A percentile compares a stretch with the other conserved stretches of the same genome.
phyloP scores from a whole-genome alignment of 2,888 invertebrate species.

The Apeira syringaria region DNA sequence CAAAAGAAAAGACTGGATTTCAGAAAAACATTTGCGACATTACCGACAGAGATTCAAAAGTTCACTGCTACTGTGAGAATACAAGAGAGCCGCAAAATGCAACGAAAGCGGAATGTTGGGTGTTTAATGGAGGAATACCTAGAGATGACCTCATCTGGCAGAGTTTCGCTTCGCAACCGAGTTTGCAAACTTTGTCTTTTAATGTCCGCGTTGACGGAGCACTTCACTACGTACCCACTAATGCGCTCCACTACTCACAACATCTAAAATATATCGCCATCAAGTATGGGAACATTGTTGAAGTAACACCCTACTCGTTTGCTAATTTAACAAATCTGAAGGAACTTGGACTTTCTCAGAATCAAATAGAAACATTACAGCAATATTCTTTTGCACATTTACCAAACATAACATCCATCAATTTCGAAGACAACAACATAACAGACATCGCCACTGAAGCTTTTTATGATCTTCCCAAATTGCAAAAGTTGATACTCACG shows the following conservation, averaged over 20 bases:
- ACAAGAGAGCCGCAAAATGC: slow-evolving; percentile 81
- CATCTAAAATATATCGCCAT: slow-evolving; percentile 87
- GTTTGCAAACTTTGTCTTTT: slow-evolving; percentile 88
- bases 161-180: slow-evolving; percentile 88
- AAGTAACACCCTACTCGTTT: slow-evolving; percentile 88
- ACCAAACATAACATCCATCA: slow-evolving; percentile 86
- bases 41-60: slow-evolving; percentile 79
- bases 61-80: slow-evolving; percentile 88
- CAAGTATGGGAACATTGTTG: slow-evolving; percentile 88
- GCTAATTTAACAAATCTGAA: slow-evolving; percentile 88
- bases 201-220: slow-evolving; percentile 88
- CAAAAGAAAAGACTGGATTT: slow-evolving; percentile 75
- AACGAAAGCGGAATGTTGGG: slow-evolving; percentile 90
- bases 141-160: slow-evolving; percentile 89
- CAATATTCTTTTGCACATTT: slow-evolving; percentile 89
- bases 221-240: slow-evolving; percentile 88
- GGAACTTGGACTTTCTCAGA: slow-evolving; percentile 87
- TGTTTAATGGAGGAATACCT: slow-evolving; percentile 87
- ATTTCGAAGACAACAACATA: slow-evolving; percentile 90
- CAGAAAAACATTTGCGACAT: slow-evolving; percentile 84
- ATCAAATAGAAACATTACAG: slow-evolving; percentile 87
- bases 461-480: slow-evolving; percentile 88
- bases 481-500: slow-evolving; percentile 90
- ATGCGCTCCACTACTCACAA: slow-evolving; percentile 86
- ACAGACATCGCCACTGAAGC: slow-evolving; percentile 88